phyloP scores from a whole-genome alignment of 2,797 vertebrate species.

The Sphenopsis melanotis region DNA sequence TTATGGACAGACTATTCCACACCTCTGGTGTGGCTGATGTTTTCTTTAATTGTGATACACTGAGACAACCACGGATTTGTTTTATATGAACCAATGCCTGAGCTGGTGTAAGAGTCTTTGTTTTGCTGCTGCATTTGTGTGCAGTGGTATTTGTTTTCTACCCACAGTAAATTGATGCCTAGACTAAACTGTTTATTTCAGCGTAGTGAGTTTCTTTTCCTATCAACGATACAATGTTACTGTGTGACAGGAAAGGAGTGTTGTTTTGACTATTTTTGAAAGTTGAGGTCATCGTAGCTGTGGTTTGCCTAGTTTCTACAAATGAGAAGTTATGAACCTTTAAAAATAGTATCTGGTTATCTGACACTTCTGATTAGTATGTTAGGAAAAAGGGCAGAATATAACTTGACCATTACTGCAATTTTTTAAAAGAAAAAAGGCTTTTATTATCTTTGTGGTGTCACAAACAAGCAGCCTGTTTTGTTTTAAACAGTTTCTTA shows the following conservation, averaged over 20 bases:
- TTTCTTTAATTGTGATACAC: background rate
- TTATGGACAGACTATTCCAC: background rate
- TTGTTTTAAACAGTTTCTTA: background rate
- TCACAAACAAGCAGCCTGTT: background rate
- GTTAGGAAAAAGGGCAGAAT: background rate
- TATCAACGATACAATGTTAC: background rate
- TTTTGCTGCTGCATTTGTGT: background rate
- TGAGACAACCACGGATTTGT: background rate
- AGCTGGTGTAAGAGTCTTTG: background rate
- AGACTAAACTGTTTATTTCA: conserved; percentile 36
- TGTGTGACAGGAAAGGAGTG: background rate
- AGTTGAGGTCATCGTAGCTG: background rate
- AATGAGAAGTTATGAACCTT: background rate
- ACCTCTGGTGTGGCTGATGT: background rate
- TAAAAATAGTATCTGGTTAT: conserved; percentile 28
- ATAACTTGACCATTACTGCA: background rate
- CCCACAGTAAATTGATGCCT: background rate
- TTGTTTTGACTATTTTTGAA: background rate
- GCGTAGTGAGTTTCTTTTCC: background rate
- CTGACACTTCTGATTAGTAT: background rate
- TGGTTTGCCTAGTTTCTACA: background rate
- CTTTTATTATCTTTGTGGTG: background rate
- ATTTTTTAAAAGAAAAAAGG: background rate
- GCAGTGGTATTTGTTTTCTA: background rate
- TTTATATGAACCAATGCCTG: background rate